phyloP scores from a whole-genome alignment of 30 jellyfish, hydroid and myxozoan genomes.

The Catostylus mosaicus region DNA sequence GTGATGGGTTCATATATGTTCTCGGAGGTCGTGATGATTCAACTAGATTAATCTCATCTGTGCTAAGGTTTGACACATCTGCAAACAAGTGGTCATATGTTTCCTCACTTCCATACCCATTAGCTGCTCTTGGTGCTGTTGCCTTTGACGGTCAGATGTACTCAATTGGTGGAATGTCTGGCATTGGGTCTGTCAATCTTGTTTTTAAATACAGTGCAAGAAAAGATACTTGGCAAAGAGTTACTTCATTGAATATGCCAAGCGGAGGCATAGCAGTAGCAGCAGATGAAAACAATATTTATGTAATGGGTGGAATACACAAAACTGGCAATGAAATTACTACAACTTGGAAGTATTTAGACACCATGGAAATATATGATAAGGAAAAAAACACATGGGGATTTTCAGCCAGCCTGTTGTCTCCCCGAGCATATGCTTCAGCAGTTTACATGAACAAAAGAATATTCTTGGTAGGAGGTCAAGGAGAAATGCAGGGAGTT shows the following conservation, averaged over 20 bases:
- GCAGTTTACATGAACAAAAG: slow-evolving; percentile 79
- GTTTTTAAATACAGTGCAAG: slow-evolving; percentile 84
- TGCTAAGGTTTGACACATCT: slow-evolving; percentile 85
- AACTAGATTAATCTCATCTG: slow-evolving; percentile 79
- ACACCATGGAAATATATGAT: slow-evolving; percentile 83
- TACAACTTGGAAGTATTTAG: slow-evolving; percentile 85
- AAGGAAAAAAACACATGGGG: slow-evolving; percentile 74
- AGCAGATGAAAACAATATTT: slow-evolving; percentile 72
- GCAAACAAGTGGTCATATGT: slow-evolving; percentile 84
- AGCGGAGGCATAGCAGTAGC: slow-evolving; percentile 87
- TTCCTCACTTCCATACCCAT: slow-evolving; percentile 84
- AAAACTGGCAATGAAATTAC: slow-evolving; percentile 73
- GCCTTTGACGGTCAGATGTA: slow-evolving; percentile 88
- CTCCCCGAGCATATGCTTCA: slow-evolving; percentile 89
- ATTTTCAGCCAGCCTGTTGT: slow-evolving; percentile 51
- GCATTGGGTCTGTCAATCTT: slow-evolving; percentile 75
- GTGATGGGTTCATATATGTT: slow-evolving; percentile 93
- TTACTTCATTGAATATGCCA: slow-evolving; percentile 75
- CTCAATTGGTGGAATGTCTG: slow-evolving; percentile 88
- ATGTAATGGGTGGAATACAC: slow-evolving; percentile 92
- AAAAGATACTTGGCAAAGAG: slow-evolving; percentile 87
- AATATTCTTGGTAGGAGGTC: slow-evolving; percentile 93
- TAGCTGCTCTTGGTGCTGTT: slow-evolving; percentile 92
- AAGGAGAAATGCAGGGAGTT: slow-evolving; percentile 81
- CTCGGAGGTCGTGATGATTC: slow-evolving; percentile 93